These are phyloP conservation scores for Rhopalosiphum maidis DNA, from an alignment of 1,140 invertebrate species.

Conservation along the genomic window DNA sequence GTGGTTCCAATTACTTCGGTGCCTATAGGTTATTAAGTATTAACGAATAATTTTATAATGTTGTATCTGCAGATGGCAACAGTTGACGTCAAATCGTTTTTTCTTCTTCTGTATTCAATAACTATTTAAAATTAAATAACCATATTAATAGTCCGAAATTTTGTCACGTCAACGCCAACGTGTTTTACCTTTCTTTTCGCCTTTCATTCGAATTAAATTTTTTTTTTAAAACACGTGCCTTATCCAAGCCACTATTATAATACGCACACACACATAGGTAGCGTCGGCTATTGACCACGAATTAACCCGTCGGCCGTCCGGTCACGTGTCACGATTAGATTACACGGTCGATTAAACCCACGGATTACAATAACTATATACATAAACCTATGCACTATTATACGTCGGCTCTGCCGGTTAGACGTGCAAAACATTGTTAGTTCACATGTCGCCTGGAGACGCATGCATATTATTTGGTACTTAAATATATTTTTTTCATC, in stretches of 20 bases:
- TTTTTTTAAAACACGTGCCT: background rate
- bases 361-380: conserved; percentile 35
- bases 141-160: background rate
- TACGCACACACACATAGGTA: background rate
- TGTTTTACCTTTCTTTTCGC: background rate
- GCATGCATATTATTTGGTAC: background rate
- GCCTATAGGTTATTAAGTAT: background rate
- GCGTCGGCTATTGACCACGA: conserved; percentile 21
- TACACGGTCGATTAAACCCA: conserved; percentile 34
- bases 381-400: background rate
- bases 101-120: background rate
- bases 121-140: background rate
- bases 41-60: background rate
- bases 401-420: background rate
- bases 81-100: background rate
- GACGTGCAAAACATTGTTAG: background rate
- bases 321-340: conserved; percentile 45
- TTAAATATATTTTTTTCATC: background rate
- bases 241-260: background rate
- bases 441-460: conserved; percentile 16
- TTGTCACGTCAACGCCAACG: background rate
- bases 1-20: background rate
- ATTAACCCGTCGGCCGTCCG: conserved; percentile 44
- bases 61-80: background rate
- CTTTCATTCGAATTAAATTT: background rate